Conservation (phyloP, 2,888 invertebrate species). For the Elegia similella region DNA sequence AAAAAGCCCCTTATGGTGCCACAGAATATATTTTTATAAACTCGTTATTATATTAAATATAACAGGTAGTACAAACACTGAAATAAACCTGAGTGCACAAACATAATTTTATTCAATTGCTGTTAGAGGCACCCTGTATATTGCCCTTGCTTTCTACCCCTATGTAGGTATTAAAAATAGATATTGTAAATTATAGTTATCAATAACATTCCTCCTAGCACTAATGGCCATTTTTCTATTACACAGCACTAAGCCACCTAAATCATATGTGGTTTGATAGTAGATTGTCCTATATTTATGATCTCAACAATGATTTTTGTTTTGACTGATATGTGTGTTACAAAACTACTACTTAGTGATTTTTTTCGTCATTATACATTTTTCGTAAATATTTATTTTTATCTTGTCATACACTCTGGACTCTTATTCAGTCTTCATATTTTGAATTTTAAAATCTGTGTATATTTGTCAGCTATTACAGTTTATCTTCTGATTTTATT, state of each 20-base stretch:
- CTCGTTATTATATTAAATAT: background rate
- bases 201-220: constrained; percentile 29
- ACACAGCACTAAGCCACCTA: constrained; percentile 36
- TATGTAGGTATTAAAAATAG: constrained; percentile 8
- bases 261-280: constrained; percentile 26
- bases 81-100: constrained; percentile 3
- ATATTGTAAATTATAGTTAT: constrained; percentile 16
- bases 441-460: background rate
- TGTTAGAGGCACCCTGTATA: constrained; percentile 2
- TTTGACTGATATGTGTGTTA: constrained; percentile 34
- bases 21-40: constrained; percentile 15
- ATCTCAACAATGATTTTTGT: constrained; percentile 46
- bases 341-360: constrained; percentile 22
- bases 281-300: constrained; percentile 40
- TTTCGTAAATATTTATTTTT: constrained; percentile 39
- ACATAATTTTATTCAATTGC: background rate
- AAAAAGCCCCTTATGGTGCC: constrained; percentile 11
- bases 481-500: background rate
- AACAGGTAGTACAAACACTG: constrained; percentile 15
- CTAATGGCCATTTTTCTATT: constrained; percentile 24
- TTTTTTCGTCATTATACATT: constrained; percentile 27
- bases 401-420: constrained; percentile 4
- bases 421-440: background rate
- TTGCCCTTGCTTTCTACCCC: constrained; percentile 9
- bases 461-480: constrained; percentile 4